Percentiles rank a stretch among this genome's conserved stretches.
Conservation (phyloP, 2,797 vertebrate genomes). For the Parotocinclus haroldoi region DNA sequence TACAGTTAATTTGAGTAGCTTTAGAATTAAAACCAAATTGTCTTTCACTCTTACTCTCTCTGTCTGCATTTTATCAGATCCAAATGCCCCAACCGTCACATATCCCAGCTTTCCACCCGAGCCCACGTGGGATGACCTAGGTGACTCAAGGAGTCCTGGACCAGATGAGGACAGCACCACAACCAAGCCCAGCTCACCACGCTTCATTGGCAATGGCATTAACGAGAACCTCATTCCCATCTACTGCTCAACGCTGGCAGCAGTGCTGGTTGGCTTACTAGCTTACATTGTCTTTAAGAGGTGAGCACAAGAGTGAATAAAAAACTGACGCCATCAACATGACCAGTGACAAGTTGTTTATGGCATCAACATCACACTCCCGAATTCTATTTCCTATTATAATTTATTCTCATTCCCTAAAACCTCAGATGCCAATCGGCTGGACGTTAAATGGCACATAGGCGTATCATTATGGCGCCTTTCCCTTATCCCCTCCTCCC, state of each 20-base stretch:
- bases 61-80: conserved; percentile 57
- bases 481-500: no score
- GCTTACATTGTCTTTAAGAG: conserved; percentile 83
- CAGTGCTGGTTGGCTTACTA: conserved; percentile 69
- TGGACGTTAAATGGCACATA: no score
- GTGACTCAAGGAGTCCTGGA: conserved; percentile 41
- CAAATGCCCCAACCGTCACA: conserved; percentile 51
- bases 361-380: no score
- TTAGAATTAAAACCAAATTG: no score
- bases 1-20: no score
- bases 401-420: no score
- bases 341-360: no score
- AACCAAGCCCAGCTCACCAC: conserved; percentile 78
- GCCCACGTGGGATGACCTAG: conserved; percentile 51
- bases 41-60: background rate
- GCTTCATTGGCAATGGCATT: conserved; percentile 75
- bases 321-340: no score
- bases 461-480: no score
- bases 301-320: no score
- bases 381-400: no score
- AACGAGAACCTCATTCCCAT: conserved; percentile 93
- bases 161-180: conserved; percentile 72
- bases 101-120: conserved; percentile 50
- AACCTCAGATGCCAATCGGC: no score
- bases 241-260: conserved; percentile 86